Conservation (phyloP, 2,888 invertebrate genomes). For the Rhodophaea formosa region DNA sequence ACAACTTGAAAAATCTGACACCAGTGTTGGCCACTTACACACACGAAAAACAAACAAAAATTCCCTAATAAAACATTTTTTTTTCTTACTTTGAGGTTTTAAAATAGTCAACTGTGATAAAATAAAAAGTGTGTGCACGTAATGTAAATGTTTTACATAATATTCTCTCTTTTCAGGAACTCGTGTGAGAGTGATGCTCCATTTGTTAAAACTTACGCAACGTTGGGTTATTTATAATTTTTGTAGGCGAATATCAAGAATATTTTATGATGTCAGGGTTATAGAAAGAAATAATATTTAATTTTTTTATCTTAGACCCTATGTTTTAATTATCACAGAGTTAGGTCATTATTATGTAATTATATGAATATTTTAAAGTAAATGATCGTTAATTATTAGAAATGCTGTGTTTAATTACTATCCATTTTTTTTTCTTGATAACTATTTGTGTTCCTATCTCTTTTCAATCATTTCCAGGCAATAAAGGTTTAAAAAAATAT, state of each 20-base stretch:
- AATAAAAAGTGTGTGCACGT: too few species aligned
- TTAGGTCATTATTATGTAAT: conserved; percentile 71
- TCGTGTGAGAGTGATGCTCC: conserved; percentile 92
- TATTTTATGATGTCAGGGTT: conserved; percentile 69
- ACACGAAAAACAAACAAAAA: too few species aligned
- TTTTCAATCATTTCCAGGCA: too few species aligned
- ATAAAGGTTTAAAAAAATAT: too few species aligned
- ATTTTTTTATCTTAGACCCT: conserved; percentile 71
- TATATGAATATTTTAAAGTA: conserved; percentile 80
- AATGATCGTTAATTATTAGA: conserved; percentile 81
- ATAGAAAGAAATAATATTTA: conserved; percentile 59
- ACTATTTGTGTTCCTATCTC: background rate
- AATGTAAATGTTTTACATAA: background rate
- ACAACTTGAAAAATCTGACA: too few species aligned
- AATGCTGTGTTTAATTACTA: conserved; percentile 55
- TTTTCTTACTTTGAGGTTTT: too few species aligned
- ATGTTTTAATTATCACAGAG: conserved; percentile 65
- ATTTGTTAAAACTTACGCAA: conserved; percentile 96
- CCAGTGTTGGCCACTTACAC: too few species aligned
- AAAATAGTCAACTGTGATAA: too few species aligned
- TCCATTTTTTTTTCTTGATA: background rate
- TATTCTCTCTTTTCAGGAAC: conserved; percentile 83
- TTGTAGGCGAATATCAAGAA: conserved; percentile 70
- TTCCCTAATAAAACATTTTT: too few species aligned
- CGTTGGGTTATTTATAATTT: conserved; percentile 94